A percentile compares a stretch with the other conserved stretches of the same genome.
Evolutionary conservation across 1,140 invertebrate genomes (phyloP).

Genomic region (Tachypleus tridentatus): DNA sequence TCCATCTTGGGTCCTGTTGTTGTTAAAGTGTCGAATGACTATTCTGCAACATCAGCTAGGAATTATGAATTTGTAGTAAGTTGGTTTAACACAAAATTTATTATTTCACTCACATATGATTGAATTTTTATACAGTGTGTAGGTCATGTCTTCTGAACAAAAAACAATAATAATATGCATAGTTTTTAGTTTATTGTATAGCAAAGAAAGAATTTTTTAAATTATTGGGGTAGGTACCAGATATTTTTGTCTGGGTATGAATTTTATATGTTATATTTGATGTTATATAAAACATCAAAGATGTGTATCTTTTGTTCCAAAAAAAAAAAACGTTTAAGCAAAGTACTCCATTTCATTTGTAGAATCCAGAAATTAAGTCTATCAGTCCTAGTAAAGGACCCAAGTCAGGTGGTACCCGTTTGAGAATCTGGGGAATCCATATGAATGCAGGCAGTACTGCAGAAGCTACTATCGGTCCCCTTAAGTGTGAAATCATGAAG

Average conservation of each 20-base stretch:
- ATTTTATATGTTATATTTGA: too few relatives aligned
- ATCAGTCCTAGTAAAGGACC: slow-evolving; percentile 82
- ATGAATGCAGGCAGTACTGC: slow-evolving; percentile 91
- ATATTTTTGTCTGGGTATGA: too few relatives aligned
- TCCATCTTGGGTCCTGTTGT: slow-evolving; percentile 31
- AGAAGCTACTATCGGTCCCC: slow-evolving; percentile 73
- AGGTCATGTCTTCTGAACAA: too few relatives aligned
- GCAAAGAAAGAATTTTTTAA: too few relatives aligned
- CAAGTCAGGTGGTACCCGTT: slow-evolving; percentile 76
- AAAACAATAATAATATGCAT: too few relatives aligned
- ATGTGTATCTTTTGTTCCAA: too few relatives aligned
- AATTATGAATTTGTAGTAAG: slow-evolving; percentile 26
- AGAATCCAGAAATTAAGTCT: slow-evolving; percentile 63
- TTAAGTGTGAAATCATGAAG: slow-evolving; percentile 61
- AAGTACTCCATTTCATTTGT: slow-evolving; percentile 33
- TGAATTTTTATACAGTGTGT: too few relatives aligned
- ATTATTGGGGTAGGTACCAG: too few relatives aligned
- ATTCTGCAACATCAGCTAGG: slow-evolving; percentile 58
- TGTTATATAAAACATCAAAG: too few relatives aligned
- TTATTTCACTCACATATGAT: too few relatives aligned
- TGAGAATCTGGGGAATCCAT: slow-evolving; percentile 78
- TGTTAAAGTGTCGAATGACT: slow-evolving; percentile 69
- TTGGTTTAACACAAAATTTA: background rate
- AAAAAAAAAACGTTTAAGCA: too few relatives aligned
- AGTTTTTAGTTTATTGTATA: too few relatives aligned